Conservation (phyloP, 2,888 invertebrate genomes). For the Beris chalybata region DNA sequence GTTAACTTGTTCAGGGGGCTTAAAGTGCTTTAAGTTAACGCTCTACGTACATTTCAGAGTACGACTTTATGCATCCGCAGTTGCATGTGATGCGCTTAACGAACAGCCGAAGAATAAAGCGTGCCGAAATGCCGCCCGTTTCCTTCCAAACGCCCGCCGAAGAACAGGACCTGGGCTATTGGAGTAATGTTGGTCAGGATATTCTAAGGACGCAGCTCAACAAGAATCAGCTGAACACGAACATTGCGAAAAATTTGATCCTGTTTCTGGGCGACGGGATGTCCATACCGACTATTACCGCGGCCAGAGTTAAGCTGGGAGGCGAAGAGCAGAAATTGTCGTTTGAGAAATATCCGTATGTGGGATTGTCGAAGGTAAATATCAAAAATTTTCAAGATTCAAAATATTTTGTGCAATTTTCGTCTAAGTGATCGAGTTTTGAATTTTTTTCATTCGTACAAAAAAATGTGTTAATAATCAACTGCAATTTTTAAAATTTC, state of each 20-base stretch:
- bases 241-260: slow-evolving; percentile 64
- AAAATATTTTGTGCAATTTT: too few species aligned
- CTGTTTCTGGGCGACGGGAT: slow-evolving; percentile 83
- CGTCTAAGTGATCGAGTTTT: too few species aligned
- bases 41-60: slow-evolving; percentile 18
- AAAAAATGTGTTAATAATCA: too few species aligned
- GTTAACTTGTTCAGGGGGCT: too few species aligned
- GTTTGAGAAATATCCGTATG: slow-evolving; percentile 77
- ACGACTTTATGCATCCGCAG: slow-evolving; percentile 28
- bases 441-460: too few species aligned
- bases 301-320: slow-evolving; percentile 75
- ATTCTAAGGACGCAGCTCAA: slow-evolving; percentile 54
- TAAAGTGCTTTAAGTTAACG: too few species aligned
- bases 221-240: slow-evolving; percentile 49
- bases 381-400: too few species aligned
- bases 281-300: slow-evolving; percentile 81
- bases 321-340: slow-evolving; percentile 74
- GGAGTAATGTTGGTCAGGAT: slow-evolving; percentile 57
- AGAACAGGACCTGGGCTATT: slow-evolving; percentile 54
- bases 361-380: slow-evolving; percentile 73
- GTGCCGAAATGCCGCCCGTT: slow-evolving; percentile 51
- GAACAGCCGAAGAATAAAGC: slow-evolving; percentile 35
- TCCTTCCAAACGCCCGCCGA: slow-evolving; percentile 46
- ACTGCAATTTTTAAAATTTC: too few species aligned
- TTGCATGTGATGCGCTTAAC: slow-evolving; percentile 4